These are phyloP conservation scores for Melitaea athalia DNA, from an alignment of 2,888 invertebrate genomes.

Conservation along the genomic window DNA sequence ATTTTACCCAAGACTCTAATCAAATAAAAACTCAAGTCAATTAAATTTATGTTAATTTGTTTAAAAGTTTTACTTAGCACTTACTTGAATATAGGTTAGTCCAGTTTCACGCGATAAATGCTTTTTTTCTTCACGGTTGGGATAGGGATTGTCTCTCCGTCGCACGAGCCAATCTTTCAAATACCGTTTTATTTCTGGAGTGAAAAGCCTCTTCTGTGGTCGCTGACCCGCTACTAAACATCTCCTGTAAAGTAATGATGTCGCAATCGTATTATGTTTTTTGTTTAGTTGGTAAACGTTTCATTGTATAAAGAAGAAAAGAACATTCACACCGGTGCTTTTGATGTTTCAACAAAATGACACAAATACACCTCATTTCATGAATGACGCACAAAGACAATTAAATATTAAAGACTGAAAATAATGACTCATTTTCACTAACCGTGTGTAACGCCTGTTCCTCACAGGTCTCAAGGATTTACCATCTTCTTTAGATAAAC, in stretches of 20 bases:
- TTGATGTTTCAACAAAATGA: conserved; percentile 48
- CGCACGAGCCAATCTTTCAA: conserved; percentile 90
- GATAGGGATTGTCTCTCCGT: conserved; percentile 89
- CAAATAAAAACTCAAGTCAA: conserved; percentile 25
- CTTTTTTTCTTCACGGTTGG: conserved; percentile 89
- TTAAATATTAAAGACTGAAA: conserved; percentile 60
- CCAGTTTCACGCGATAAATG: conserved; percentile 87
- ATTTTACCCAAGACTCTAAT: conserved; percentile 52
- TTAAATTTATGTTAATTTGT: neutral
- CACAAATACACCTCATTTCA: conserved; percentile 44
- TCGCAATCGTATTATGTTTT: conserved; percentile 5
- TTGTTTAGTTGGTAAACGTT: neutral
- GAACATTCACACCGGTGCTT: conserved; percentile 20
- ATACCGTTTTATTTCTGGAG: conserved; percentile 89
- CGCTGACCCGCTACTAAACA: conserved; percentile 83
- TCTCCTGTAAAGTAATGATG: conserved; percentile 66
- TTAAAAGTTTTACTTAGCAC: conserved; percentile 34
- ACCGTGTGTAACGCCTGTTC: conserved; percentile 88
- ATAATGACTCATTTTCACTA: conserved; percentile 73
- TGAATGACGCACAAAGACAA: conserved; percentile 76
- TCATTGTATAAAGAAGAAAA: conserved; percentile 1
- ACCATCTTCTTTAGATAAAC: conserved; percentile 67
- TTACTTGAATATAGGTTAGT: conserved; percentile 89
- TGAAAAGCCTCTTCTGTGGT: conserved; percentile 87
- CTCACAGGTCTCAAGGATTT: conserved; percentile 85